These are phyloP conservation scores for Eupithecia subfuscata DNA, from an alignment of 2,888 invertebrate species.

Conservation along the genomic window DNA sequence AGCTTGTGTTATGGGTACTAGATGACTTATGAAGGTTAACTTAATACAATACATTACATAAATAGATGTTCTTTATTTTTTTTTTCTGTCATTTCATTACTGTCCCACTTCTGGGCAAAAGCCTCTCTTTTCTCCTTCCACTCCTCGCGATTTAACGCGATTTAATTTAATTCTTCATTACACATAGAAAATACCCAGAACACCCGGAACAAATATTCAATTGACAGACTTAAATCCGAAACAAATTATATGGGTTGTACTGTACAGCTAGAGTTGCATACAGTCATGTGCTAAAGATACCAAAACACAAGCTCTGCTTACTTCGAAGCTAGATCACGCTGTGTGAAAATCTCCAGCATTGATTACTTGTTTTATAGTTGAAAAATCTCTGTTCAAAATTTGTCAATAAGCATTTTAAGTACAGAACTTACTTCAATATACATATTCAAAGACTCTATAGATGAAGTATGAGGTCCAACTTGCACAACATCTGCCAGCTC, in stretches of 20 bases:
- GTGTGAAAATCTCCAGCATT: not conserved
- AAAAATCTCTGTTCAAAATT: not conserved
- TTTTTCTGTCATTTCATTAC: too few species aligned
- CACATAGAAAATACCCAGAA: too few species aligned
- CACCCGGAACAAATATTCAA: not conserved
- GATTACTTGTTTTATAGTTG: not conserved
- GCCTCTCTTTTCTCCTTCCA: too few species aligned
- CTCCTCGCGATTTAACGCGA: too few species aligned
- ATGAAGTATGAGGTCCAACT: conserved; percentile 89
- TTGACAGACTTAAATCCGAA: not conserved
- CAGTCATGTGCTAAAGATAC: too few species aligned
- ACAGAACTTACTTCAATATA: conserved; percentile 69
- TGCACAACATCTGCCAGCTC: conserved; percentile 94
- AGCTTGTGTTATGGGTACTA: too few species aligned
- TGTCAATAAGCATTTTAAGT: not conserved
- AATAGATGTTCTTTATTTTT: too few species aligned
- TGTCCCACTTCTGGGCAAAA: too few species aligned
- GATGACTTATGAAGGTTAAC: too few species aligned
- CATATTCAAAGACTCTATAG: conserved; percentile 82
- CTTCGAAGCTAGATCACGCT: not conserved
- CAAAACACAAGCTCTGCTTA: not conserved
- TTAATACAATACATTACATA: too few species aligned
- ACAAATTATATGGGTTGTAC: not conserved
- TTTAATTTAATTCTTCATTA: too few species aligned
- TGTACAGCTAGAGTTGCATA: too few species aligned